Evolutionary conservation across 2,888 invertebrate genomes (phyloP), one percentile per base, ranked within the genome.

Genomic region (Leucophenga montana): DNA sequence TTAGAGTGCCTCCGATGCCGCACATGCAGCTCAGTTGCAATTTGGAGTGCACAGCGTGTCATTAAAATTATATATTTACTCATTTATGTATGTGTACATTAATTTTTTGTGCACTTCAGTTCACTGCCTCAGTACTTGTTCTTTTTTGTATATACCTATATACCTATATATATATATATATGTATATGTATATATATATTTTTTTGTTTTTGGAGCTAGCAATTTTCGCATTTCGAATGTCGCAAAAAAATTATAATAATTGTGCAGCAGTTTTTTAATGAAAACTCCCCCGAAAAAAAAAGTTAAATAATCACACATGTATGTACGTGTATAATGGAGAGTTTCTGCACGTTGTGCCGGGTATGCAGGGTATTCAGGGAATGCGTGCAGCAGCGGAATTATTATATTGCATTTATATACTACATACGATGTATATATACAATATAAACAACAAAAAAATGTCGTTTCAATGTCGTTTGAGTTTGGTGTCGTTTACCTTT

Each of bases 391-490:
- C 33, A 65, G 64, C 22, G 56, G 14, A 65, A 13, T 16, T 16
- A 50, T n/a, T 50, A 50, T 50, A n/a, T 59, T 27, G 11, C 27
- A 57, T 27, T 9, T 31, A 57, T 56, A 20, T 18, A 20, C n/a
- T 18, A 56, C 1, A 4, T 13, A 18, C 18, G 18, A 18, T 18
- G 20, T 56, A 20, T 56, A 56, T 56, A n/a, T 56, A 56, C 6
- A 9, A 18, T 56, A 20, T 56, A 68, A 1, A 67, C 16, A 69
- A 72, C 76, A 83, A 80, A 78, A 77, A 77, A 85, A 82, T 84
- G 83, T 84, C 83, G 81, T 85, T 86, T 86, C 83, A 85, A 86
- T 84, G 85, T 84, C 82, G 85, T 75, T 78, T 77, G 77, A 77
- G 75, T 76, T 74, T 80, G 78, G 83, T 82, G 84, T 85, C 84